Conservation (phyloP, 2,888 invertebrate genomes). For the Campoplex nolae region DNA sequence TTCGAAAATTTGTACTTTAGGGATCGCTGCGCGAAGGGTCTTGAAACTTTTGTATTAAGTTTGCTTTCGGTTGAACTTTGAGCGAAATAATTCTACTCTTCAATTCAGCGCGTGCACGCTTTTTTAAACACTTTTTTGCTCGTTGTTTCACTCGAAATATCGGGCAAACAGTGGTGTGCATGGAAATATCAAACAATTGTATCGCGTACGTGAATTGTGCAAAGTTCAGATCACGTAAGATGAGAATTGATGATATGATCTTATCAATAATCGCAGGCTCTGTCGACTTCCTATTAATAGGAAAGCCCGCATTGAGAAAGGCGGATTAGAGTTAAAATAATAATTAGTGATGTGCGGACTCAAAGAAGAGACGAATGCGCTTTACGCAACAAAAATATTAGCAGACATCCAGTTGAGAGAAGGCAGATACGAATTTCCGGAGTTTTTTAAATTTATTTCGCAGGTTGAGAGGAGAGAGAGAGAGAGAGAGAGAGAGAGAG, state of each 20-base stretch:
- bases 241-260: neutral
- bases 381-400: slow-evolving; percentile 51
- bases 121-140: neutral
- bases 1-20: neutral
- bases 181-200: neutral
- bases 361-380: slow-evolving; percentile 39
- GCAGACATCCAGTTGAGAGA: slow-evolving; percentile 25
- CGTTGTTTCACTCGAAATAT: neutral
- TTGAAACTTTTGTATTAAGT: neutral
- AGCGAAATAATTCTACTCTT: neutral
- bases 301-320: neutral
- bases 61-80: neutral
- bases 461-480: neutral
- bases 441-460: slow-evolving; percentile 14
- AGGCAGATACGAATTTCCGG: slow-evolving; percentile 31
- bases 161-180: too few relatives aligned
- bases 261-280: neutral
- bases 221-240: neutral
- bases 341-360: slow-evolving; percentile 21
- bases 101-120: neutral
- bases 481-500: slow-evolving; percentile 19
- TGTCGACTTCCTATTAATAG: neutral
- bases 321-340: neutral
- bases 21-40: neutral
- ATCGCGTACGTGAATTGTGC: neutral